Evolutionary conservation across 1,140 invertebrate species (phyloP), one percentile per base, ranked within the genome.

Genomic region (Diabrotica undecimpunctata): DNA sequence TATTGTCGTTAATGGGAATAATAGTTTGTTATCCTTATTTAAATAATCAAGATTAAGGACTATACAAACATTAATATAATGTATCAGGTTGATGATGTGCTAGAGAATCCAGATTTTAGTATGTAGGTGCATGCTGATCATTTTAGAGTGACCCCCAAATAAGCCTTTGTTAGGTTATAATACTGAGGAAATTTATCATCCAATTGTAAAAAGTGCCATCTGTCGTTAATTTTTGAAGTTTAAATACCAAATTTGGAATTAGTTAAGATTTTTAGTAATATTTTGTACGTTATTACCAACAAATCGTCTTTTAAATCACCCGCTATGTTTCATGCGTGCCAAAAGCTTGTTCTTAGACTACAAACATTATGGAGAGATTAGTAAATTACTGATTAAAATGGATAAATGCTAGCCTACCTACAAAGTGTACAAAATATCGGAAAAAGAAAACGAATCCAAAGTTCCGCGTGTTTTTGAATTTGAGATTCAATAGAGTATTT

Each of bases 281-380:
- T 10, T 8, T 46, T 46, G 41, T 2, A n/a, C 2, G 8, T 46
- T 8, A 46, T 46, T 46, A 46, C 8, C 41, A 46, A 46, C n/a
- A 8, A 46, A 46, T 46, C n/a, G 3, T 46, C n/a, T n/a, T 8
- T 10, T 46, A 46, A 10, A 3, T 8, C 41, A 46, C 8, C n/a
- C n/a, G 4, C n/a, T 10, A 10, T 46, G n/a, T 10, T 10, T 4
- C 8, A n/a, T 46, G 41, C 41, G 41, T 46, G n/a, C 41, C 41
- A 46, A 46, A 46, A 46, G n/a, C n/a, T 10, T 6, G 8, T 10
- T 46, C n/a, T 46, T 46, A 46, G 41, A 46, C 41, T 10, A 46
- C 3, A 46, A 68, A 56, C 54, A 57, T 57, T 58, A 50, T 67
- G 53, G 64, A 63, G 50, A 41, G 65, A 68, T 68, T 68, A 68